Percentiles rank a stretch among this genome's conserved stretches.
Evolutionary conservation across 2,888 invertebrate species (phyloP).

Genomic region (Thecocarcelia acutangulata): DNA sequence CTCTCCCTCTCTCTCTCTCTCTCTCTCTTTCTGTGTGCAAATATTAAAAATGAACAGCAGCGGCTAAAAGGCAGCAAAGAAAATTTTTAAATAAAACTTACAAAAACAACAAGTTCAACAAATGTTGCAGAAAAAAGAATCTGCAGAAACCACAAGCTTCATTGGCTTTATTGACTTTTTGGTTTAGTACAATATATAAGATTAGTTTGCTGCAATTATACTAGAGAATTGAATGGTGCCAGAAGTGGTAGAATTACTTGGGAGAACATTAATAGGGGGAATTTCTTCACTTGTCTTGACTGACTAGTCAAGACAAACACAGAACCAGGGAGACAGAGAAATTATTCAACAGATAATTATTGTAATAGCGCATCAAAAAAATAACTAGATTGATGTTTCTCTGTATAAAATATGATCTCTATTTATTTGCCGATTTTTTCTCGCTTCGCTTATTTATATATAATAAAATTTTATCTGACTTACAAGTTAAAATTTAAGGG

Average conservation of each 20-base stretch:
- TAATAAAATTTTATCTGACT: too few relatives aligned
- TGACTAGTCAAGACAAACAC: too few relatives aligned
- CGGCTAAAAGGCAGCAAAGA: neutral
- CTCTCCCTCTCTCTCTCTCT: neutral
- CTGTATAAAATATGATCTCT: neutral
- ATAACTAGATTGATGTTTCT: too few relatives aligned
- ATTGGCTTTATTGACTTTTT: slow-evolving; percentile 63
- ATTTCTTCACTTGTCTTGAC: too few relatives aligned
- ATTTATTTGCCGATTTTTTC: too few relatives aligned
- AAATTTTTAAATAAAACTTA: neutral
- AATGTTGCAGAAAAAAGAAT: slow-evolving; percentile 7
- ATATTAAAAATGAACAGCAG: slow-evolving; percentile 27
- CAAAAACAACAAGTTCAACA: slow-evolving; percentile 27
- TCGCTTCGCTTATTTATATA: too few relatives aligned
- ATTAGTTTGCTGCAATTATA: slow-evolving; percentile 47
- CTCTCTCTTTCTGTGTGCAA: slow-evolving; percentile 1
- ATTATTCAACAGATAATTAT: too few relatives aligned
- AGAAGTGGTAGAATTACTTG: neutral
- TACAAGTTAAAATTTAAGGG: too few relatives aligned
- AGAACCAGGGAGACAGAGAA: too few relatives aligned
- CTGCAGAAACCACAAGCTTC: slow-evolving; percentile 54
- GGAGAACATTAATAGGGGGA: neutral
- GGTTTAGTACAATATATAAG: slow-evolving; percentile 37
- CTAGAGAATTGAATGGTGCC: slow-evolving; percentile 16
- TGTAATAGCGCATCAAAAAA: too few relatives aligned